Evolutionary conservation across 2,797 vertebrate genomes (phyloP), one percentile per base, ranked within the genome.

Genomic region (Muscicapa striata): DNA sequence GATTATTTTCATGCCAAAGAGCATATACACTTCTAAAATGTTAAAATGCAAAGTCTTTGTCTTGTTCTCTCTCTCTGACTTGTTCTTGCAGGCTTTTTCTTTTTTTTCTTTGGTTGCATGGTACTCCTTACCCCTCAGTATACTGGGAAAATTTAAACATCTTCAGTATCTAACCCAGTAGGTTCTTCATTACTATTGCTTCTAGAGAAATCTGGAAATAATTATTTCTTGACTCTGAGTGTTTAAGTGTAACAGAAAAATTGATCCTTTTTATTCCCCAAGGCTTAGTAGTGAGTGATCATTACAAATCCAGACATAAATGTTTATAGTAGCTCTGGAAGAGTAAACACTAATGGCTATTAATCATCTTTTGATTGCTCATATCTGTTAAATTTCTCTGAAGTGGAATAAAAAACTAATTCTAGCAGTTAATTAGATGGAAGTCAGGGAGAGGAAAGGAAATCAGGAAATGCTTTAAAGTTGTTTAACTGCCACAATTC

Each of bases 271-370:
- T 67, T 64, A 26, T 64, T 64, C 43, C 8, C 19, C 32, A 38
- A 72, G 24, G 66, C 55, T 84, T 59, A 84, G 26, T 13, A 75
- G 64, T 75, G 92, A 90, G 58, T 88, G 80, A 94, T 92, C 46
- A 64, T 95, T 83, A 70, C 69, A 87, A 75, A 89, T 92, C 46
- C 63, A 75, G 93, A 74, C 76, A 63, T 89, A 94, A 92, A 74
- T 57, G 38, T 97, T 96, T 92, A 80, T 72, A 77, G 85, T 88
- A 93, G 76, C 88, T 95, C 87, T 94, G 89, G 9, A 54, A 70
- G 76, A 89, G 58, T 87, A 91, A 61, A 61, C 26, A 27, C 69
- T 77, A 58, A 86, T 94, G 82, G 15, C 80, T 87, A 75, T 72
- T 49, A 93, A 93, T 91, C 72, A 84, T 96, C 43, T 91, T 84